These are phyloP conservation scores for Tetheella fluctuosa DNA, from an alignment of 2,888 invertebrate genomes.

Conservation along the genomic window DNA sequence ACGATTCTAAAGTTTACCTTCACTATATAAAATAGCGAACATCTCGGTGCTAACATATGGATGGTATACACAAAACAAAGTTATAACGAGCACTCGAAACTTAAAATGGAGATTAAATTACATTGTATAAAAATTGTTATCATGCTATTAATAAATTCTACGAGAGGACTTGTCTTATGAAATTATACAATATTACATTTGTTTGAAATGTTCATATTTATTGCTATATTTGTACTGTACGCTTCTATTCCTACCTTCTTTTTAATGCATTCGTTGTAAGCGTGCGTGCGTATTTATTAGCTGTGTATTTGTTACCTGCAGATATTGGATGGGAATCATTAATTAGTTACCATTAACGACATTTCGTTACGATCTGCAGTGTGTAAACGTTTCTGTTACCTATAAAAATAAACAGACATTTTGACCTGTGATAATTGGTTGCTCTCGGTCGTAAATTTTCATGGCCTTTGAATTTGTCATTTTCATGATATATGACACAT, in stretches of 20 bases:
- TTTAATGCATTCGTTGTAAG: conserved; percentile 4
- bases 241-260: not conserved
- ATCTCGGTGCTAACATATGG: conserved; percentile 33
- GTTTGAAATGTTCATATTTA: conserved; percentile 4
- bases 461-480: not conserved
- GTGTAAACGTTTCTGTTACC: conserved; percentile 9
- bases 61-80: not conserved
- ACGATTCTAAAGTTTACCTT: conserved; percentile 37
- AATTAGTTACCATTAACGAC: conserved; percentile 16
- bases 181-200: conserved; percentile 1
- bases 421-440: conserved; percentile 16
- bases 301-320: conserved; percentile 7
- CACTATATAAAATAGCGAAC: conserved; percentile 19
- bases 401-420: conserved; percentile 8
- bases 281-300: conserved; percentile 11
- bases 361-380: conserved; percentile 9
- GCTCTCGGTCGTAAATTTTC: conserved; percentile 5
- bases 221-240: not conserved
- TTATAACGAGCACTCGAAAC: not conserved
- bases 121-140: conserved; percentile 7
- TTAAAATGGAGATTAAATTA: conserved; percentile 10
- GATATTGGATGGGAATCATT: conserved; percentile 5
- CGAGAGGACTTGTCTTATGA: conserved; percentile 8
- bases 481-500: not conserved
- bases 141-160: conserved; percentile 1